phyloP scores from a whole-genome alignment of 2,888 invertebrate species.

The Eupsilia transversa region DNA sequence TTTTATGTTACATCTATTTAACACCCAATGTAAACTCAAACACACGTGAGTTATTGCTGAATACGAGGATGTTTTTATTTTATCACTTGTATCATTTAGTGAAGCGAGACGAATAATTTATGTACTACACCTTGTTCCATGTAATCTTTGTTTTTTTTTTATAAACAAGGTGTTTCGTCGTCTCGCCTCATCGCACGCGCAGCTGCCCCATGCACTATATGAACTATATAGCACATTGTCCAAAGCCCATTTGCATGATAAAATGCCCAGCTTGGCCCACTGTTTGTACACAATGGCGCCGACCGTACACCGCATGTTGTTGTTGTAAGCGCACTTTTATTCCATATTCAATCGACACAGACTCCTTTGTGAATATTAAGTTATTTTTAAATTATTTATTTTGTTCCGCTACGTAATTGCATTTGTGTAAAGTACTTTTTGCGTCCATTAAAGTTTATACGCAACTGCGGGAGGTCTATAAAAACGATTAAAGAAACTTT shows the following conservation, averaged over 20 bases:
- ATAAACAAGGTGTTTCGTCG: constrained; percentile 16
- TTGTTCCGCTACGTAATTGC: constrained; percentile 52
- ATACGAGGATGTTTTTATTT: constrained; percentile 9
- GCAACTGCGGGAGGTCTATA: constrained; percentile 59
- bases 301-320: constrained; percentile 54
- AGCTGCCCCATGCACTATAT: constrained; percentile 38
- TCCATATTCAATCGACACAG: constrained; percentile 48
- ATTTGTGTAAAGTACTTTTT: constrained; percentile 43
- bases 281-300: constrained; percentile 52
- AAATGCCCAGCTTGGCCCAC: constrained; percentile 49
- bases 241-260: constrained; percentile 61
- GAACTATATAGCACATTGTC: constrained; percentile 26
- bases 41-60: not conserved
- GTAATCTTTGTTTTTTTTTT: not conserved
- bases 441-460: constrained; percentile 39
- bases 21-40: constrained; percentile 20
- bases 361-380: constrained; percentile 59
- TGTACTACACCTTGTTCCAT: constrained; percentile 8
- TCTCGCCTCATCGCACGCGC: constrained; percentile 42
- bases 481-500: constrained; percentile 56
- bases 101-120: constrained; percentile 9
- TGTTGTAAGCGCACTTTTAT: constrained; percentile 56
- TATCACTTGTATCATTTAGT: constrained; percentile 11
- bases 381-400: constrained; percentile 52
- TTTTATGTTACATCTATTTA: constrained; percentile 1